Base-by-base conservation (phyloP, 2,888 invertebrate genomes). In the Latrodectus hesperus region DNA sequence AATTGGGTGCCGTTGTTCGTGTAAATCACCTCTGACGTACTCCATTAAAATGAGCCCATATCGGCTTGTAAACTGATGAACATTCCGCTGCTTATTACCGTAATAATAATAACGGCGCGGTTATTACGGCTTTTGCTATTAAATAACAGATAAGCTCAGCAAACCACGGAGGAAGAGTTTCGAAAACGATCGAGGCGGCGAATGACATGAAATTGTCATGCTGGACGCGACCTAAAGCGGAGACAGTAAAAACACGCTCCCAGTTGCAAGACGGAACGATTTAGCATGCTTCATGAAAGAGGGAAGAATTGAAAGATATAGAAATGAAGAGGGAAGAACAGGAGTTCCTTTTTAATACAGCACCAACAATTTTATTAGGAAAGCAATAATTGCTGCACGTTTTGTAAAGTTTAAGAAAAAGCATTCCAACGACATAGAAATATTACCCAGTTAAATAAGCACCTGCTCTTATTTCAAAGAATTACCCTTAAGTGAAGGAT, bases 21-120 rank as follows among this genome's bases (percentile, higher is more conserved):
- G 70, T 83, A 83, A 88, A 83, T 88, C 82, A 83, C 73, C 49
- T 72, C 75, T 49, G 74, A 73, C 52, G 77, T 74, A 75, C 78
- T 78, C 87, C 78, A 83, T 83, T 88, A 88, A 88, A 88, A 88
- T 88, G 65, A 70, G 81, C 70, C 78, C 82, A 82, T 83, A 88
- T 88, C 82, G 70, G 82, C 74, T 78, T 78, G 81, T 55, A 51
- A 77, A 78, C 74, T 83, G 87, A 83, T 88, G 87, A 88, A 88
- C 87, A 83, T 88, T 82, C 64, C 74, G 68, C n/a, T 78, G 83
- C 83, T 83, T 88, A 88, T 88, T 88, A 88, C 87, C 26, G 77
- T 64, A 77, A 88, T 88, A 88, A 88, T 83, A 88, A 88, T 88
- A 88, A 88, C 87, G 78, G 78, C 78, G 76, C 70, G 74, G 83